phyloP scores from a whole-genome alignment of 1,140 invertebrate genomes.

The Drosophila leontia region DNA sequence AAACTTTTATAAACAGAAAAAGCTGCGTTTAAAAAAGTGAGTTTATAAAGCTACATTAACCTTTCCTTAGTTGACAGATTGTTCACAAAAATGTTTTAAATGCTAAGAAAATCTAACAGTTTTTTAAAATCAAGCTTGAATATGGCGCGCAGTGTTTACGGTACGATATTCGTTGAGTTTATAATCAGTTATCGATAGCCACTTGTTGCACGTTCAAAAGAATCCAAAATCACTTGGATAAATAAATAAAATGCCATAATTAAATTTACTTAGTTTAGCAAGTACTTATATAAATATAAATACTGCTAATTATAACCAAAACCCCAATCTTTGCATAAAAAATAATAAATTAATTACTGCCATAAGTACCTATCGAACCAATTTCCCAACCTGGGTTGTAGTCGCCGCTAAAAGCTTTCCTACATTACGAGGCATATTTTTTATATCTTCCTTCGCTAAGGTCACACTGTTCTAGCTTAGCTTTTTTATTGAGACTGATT shows the following conservation, averaged over 20 bases:
- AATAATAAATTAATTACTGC: no score
- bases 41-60: background rate
- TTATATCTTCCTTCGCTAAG: background rate
- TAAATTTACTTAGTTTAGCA: no score
- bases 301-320: background rate
- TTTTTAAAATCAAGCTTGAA: conserved; percentile 9
- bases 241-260: background rate
- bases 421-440: conserved; percentile 5
- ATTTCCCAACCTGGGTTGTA: background rate
- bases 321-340: rapidly evolving
- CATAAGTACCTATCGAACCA: background rate
- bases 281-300: no score
- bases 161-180: conserved; percentile 2
- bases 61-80: conserved; percentile 2
- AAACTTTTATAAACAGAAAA: background rate
- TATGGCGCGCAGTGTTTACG: conserved; percentile 14
- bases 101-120: conserved; percentile 1
- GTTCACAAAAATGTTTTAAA: background rate
- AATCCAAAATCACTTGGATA: background rate
- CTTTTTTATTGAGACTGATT: conserved; percentile 32
- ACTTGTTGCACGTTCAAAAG: background rate
- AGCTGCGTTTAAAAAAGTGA: background rate
- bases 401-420: background rate
- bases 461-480: conserved; percentile 13
- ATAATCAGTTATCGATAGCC: background rate